Evolutionary conservation across 2,888 invertebrate genomes (phyloP).

Genomic region (Lasioglossum leucozonium): DNA sequence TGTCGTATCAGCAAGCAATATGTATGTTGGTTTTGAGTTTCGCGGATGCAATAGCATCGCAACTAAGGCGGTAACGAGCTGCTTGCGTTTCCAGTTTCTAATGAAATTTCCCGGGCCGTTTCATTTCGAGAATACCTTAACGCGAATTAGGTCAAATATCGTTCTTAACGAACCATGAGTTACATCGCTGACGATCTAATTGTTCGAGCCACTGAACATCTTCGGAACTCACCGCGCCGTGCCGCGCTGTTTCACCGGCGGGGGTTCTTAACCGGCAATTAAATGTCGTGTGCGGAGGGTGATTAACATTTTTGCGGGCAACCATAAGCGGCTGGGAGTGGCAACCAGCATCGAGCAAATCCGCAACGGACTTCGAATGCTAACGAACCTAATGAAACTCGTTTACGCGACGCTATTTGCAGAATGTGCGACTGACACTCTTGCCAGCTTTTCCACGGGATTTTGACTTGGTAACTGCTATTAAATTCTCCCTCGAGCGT

Average conservation of each 20-base stretch:
- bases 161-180: conserved; percentile 48
- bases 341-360: neutral
- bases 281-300: neutral
- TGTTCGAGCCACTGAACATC: conserved; percentile 27
- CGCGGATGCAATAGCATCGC: conserved; percentile 3
- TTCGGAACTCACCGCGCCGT: neutral
- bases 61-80: conserved; percentile 13
- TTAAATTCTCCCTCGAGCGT: neutral
- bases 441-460: neutral
- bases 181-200: conserved; percentile 32
- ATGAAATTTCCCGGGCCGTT: conserved; percentile 46
- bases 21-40: neutral
- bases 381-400: neutral
- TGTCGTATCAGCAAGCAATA: neutral
- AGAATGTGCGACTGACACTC: conserved; percentile 16
- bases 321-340: neutral
- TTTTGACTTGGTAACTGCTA: conserved; percentile 14
- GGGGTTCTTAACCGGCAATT: conserved; percentile 16
- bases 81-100: conserved; percentile 22
- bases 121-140: conserved; percentile 16
- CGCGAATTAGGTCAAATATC: conserved; percentile 34
- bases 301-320: conserved; percentile 29
- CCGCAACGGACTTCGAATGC: neutral
- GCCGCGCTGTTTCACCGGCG: too few relatives aligned
- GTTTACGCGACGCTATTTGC: conserved; percentile 3